Base-by-base conservation (phyloP, 2,797 vertebrate species). In the Notolepis coatsorum region DNA sequence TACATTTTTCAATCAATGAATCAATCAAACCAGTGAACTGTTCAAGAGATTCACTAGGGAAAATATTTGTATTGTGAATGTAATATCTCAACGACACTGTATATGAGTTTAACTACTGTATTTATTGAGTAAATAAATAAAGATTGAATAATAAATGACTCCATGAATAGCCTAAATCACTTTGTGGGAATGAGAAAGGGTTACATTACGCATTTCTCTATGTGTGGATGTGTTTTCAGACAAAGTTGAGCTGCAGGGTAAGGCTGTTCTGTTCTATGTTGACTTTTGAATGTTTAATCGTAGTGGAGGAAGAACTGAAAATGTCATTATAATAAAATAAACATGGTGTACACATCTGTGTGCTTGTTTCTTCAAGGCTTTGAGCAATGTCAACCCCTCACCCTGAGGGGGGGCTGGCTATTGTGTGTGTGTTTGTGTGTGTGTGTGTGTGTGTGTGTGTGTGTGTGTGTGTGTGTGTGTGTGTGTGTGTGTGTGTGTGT, bases 121-220 rank as follows among this genome's bases (percentile, higher is more conserved):
- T n/a, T n/a, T n/a, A n/a, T n/a, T n/a, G n/a, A n/a, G n/a, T n/a
- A n/a, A n/a, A n/a, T n/a, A n/a, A n/a, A n/a, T n/a, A n/a, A n/a
- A n/a, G n/a, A n/a, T n/a, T n/a, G n/a, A n/a, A n/a, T n/a, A n/a
- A n/a, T n/a, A n/a, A n/a, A n/a, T n/a, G n/a, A n/a, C n/a, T n/a
- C 65, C 46, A 4, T 33, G 61, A 66, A 61, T 17, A 38, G 53
- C 41, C 42, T 17, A 4, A 41, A 53, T 64, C 71, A 49, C 60
- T 37, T n/a, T 15, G 68, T 41, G 58, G 65, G 56, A 71, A 62
- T 38, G 3, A 41, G 38, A 2, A 67, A 48, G 13, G 20, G 51
- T 53, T 61, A 31, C 49, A 57, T 71, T 65, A 71, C 79, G 64
- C 54, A 46, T 77, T 59, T 56, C 12, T 45, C 71, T 65, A 31